These are phyloP conservation scores for Pogonophryne albipinna DNA, from an alignment of 2,797 vertebrate species.

Conservation along the genomic window DNA sequence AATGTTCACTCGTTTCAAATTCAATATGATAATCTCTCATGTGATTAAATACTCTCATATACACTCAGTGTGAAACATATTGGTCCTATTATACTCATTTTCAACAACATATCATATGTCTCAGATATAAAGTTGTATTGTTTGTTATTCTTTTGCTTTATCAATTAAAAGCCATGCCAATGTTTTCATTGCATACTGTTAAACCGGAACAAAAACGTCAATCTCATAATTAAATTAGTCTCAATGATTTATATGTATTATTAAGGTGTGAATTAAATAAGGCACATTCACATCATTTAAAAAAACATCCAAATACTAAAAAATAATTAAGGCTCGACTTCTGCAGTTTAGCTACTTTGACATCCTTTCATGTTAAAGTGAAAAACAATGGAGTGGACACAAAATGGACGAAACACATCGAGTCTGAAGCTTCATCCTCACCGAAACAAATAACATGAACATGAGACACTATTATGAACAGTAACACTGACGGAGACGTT, in stretches of 20 bases:
- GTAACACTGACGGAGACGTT: not conserved
- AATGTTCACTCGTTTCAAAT: too few relatives aligned
- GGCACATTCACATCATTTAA: constrained; percentile 77
- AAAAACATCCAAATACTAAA: constrained; percentile 75
- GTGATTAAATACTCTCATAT: too few relatives aligned
- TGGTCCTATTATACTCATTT: too few relatives aligned
- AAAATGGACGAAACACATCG: not conserved
- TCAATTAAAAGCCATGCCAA: too few relatives aligned
- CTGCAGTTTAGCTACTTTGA: constrained; percentile 6
- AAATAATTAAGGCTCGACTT: constrained; percentile 64
- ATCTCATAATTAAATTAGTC: not conserved
- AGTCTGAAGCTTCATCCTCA: not conserved
- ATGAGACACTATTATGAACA: not conserved
- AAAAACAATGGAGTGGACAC: not conserved
- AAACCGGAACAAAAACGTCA: too few relatives aligned
- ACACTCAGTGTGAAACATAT: too few relatives aligned
- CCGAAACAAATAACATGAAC: not conserved
- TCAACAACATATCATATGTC: too few relatives aligned
- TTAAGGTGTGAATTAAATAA: constrained; percentile 79
- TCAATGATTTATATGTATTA: constrained; percentile 64
- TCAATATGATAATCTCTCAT: too few relatives aligned
- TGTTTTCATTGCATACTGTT: too few relatives aligned
- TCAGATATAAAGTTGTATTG: too few relatives aligned
- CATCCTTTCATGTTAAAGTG: constrained; percentile 19
- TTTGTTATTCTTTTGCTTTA: too few relatives aligned